phyloP scores from a whole-genome alignment of 2,888 invertebrate genomes.

The Chironomus riparius region DNA sequence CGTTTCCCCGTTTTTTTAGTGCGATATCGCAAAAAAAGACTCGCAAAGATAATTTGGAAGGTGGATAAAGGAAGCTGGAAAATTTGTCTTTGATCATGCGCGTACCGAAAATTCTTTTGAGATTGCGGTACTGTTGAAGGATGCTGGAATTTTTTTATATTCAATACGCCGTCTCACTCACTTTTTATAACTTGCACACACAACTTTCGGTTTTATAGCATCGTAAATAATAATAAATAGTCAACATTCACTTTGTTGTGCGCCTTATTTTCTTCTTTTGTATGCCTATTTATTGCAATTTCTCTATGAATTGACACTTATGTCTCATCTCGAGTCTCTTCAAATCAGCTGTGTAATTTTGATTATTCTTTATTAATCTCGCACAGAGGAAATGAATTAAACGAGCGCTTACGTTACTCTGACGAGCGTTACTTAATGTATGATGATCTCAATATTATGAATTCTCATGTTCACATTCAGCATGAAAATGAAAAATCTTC shows the following conservation, averaged over 20 bases:
- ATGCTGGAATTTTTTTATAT: constrained; percentile 22
- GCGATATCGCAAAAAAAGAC: constrained; percentile 20
- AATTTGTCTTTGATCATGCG: constrained; percentile 10
- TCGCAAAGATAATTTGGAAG: constrained; percentile 25
- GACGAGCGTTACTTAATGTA: too few relatives aligned
- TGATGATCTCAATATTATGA: background rate
- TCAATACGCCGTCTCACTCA: background rate
- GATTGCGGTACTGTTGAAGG: constrained; percentile 9
- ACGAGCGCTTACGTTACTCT: too few relatives aligned
- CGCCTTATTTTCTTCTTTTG: background rate
- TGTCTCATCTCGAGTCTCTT: background rate
- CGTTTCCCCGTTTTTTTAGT: background rate
- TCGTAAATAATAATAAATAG: constrained; percentile 24
- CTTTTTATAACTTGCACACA: background rate
- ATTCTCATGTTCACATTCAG: background rate
- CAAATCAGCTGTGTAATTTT: background rate
- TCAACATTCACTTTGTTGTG: constrained; percentile 19
- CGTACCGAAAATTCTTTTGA: background rate
- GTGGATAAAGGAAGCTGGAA: constrained; percentile 24
- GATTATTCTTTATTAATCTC: too few relatives aligned
- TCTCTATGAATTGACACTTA: too few relatives aligned
- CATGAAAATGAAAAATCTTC: too few relatives aligned
- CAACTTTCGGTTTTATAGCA: constrained; percentile 10
- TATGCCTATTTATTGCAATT: too few relatives aligned
- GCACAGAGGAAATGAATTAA: too few relatives aligned